phyloP scores from a whole-genome alignment of 2,113 vertebrate species.

The Shinisaurus crocodilurus region DNA sequence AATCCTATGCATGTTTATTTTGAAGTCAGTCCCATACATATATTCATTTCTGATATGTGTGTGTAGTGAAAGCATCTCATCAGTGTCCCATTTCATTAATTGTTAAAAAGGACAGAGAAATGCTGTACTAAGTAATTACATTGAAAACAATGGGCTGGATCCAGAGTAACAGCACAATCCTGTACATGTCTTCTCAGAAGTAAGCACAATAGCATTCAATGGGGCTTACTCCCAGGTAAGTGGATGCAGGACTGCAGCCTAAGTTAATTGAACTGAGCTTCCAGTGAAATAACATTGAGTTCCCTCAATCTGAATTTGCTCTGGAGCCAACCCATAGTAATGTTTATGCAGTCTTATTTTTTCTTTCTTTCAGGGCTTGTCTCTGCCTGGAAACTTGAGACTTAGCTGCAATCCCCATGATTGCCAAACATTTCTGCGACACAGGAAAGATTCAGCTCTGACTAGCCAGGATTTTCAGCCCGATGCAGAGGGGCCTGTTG shows the following conservation, averaged over 20 bases:
- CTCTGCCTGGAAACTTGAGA: conserved; percentile 21
- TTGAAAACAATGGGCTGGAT: neutral
- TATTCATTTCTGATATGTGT: neutral
- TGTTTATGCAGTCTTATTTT: neutral
- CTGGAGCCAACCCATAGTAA: neutral
- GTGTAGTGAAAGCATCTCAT: neutral
- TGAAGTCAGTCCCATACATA: neutral
- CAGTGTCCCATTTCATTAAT: neutral
- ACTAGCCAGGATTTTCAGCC: conserved; percentile 31
- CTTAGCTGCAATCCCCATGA: conserved; percentile 29
- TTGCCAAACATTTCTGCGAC: conserved; percentile 26
- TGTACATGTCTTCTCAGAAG: neutral
- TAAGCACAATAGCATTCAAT: neutral
- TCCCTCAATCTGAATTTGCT: neutral
- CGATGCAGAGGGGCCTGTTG: conserved; percentile 3
- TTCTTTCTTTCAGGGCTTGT: conserved; percentile 44
- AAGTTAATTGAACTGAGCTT: neutral
- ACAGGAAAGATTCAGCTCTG: neutral
- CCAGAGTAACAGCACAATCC: neutral
- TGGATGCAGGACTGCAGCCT: neutral
- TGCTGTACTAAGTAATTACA: neutral
- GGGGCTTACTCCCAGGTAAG: neutral
- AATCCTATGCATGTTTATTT: neutral
- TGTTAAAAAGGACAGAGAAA: neutral
- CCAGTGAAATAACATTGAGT: neutral